phyloP scores from a whole-genome alignment of 2,113 vertebrate species.

The Dolichallabes microphthalmus region DNA sequence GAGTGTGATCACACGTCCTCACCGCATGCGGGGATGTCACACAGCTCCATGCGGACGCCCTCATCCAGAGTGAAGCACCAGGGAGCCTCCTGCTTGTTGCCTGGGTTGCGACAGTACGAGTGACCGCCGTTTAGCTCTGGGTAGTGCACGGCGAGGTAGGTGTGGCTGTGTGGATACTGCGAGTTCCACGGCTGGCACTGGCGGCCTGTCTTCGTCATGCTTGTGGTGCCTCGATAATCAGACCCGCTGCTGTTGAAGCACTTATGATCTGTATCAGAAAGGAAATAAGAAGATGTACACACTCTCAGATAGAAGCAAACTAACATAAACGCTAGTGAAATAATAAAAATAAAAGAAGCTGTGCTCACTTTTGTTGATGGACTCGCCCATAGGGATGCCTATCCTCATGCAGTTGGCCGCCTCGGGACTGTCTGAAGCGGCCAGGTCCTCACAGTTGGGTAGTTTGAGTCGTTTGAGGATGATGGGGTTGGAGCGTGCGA shows the following conservation, averaged over 20 bases:
- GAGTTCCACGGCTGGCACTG: constrained; percentile 99
- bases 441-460: constrained; percentile 96
- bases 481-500: constrained; percentile 93
- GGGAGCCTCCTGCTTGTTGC: constrained; percentile 89
- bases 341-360: no score
- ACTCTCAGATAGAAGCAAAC: no score
- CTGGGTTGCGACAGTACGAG: constrained; percentile 96
- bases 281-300: background rate
- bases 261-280: constrained; percentile 82
- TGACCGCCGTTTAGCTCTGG: constrained; percentile 93
- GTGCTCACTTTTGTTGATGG: constrained; percentile 92
- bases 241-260: constrained; percentile 91
- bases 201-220: constrained; percentile 86
- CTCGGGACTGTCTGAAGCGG: constrained; percentile 84
- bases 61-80: constrained; percentile 99
- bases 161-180: constrained; percentile 95
- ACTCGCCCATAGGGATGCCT: constrained; percentile 93
- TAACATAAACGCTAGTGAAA: background rate
- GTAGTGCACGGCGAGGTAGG: constrained; percentile 84
- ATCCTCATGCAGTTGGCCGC: constrained; percentile 92
- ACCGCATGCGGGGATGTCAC: constrained; percentile 92
- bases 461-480: constrained; percentile 95
- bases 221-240: constrained; percentile 91
- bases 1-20: constrained; percentile 51
- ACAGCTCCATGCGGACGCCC: constrained; percentile 88